These are phyloP conservation scores for Argya squamiceps DNA, from an alignment of 2,797 vertebrate species.

Conservation along the genomic window DNA sequence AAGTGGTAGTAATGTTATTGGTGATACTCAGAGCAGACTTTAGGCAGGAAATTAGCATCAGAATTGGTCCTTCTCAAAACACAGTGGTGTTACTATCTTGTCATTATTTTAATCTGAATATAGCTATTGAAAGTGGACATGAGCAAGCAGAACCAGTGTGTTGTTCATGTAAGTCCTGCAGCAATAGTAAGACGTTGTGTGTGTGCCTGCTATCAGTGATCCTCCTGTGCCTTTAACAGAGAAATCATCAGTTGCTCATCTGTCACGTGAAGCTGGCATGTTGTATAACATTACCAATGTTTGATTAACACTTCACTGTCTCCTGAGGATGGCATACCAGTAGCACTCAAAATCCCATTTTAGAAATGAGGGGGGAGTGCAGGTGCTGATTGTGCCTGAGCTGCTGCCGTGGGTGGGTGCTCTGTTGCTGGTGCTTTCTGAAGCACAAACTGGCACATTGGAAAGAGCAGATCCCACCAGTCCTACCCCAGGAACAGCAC, in stretches of 20 bases:
- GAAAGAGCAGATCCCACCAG: background rate
- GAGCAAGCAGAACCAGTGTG: fast-evolving
- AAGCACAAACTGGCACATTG: background rate
- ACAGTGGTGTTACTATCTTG: background rate
- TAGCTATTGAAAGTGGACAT: background rate
- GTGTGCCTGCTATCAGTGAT: background rate
- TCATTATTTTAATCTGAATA: background rate
- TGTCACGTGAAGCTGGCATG: background rate
- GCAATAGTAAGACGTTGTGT: background rate
- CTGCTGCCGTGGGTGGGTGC: fast-evolving
- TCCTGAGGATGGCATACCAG: background rate
- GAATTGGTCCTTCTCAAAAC: background rate
- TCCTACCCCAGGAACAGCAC: background rate
- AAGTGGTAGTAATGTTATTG: background rate
- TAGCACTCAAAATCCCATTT: background rate
- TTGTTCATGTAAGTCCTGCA: background rate
- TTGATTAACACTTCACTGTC: background rate
- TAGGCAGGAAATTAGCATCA: background rate
- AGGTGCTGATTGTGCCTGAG: background rate
- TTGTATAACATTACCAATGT: background rate
- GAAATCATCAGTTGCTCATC: background rate
- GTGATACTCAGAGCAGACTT: background rate
- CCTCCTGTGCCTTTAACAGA: background rate
- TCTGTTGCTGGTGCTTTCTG: background rate
- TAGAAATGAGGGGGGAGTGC: background rate